Evolutionary conservation across 2,797 vertebrate genomes (phyloP).

Genomic region (Sphenodon punctatus): DNA sequence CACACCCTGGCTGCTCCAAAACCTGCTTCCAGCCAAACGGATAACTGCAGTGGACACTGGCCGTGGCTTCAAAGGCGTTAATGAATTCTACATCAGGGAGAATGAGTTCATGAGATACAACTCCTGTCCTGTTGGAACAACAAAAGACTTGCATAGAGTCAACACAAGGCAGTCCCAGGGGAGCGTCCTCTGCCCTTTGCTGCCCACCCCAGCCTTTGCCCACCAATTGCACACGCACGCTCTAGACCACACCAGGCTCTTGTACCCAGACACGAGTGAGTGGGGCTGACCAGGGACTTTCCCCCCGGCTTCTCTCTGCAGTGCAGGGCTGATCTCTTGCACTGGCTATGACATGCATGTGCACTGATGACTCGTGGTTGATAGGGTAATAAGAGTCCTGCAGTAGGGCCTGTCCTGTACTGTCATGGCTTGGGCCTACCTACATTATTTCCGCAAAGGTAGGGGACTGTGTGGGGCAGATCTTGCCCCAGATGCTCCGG

Average conservation of each 20-base stretch:
- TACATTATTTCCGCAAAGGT: too few relatives aligned
- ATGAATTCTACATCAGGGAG: slow-evolving; percentile 26
- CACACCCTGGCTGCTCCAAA: neutral
- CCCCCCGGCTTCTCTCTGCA: too few relatives aligned
- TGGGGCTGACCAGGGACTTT: neutral
- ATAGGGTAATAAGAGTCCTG: too few relatives aligned
- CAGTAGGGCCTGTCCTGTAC: too few relatives aligned
- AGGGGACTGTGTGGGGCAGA: too few relatives aligned
- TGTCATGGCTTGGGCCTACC: too few relatives aligned
- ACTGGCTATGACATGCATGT: too few relatives aligned
- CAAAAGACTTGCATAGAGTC: neutral
- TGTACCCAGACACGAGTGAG: neutral
- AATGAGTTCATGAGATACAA: slow-evolving; percentile 15
- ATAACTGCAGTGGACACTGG: neutral
- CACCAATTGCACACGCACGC: neutral
- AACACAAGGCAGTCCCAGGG: too few relatives aligned
- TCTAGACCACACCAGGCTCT: neutral
- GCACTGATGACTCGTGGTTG: too few relatives aligned
- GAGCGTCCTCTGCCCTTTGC: neutral
- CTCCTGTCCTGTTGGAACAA: neutral
- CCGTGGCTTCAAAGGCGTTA: neutral
- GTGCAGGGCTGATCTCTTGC: too few relatives aligned
- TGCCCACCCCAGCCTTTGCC: neutral
- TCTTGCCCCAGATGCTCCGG: too few relatives aligned
- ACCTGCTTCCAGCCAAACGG: slow-evolving; percentile 1